Base-by-base conservation (phyloP, 2,113 vertebrate genomes). In the Geothlypis trichas region DNA sequence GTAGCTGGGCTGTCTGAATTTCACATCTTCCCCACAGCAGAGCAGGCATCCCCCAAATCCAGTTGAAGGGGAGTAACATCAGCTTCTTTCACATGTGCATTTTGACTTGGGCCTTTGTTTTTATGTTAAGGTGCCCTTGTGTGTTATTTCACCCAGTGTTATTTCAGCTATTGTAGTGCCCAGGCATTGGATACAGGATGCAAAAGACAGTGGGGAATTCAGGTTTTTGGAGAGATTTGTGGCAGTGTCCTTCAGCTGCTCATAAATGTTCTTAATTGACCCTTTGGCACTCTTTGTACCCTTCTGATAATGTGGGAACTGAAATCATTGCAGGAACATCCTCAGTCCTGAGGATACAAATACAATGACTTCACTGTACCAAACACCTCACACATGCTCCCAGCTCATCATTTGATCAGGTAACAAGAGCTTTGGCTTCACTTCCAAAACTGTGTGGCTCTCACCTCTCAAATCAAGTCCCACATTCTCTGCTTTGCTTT, bases 11-110 rank as follows among this genome's bases (percentile, higher is more conserved):
- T 39, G 28, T 54, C 37, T 51, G 69, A 84, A 78, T 84, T 87
- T 27, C 19, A 7, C 15, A 66, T 37, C 30, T 49, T 44, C 41
- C 19, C 12, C 10, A 24, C 28, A 77, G 55, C 39, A 75, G 42
- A 51, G 39, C 9, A 37, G 15, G 11, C 0, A 6, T 77, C 13
- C 17, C 24, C 33, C 65, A 78, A 54, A 58, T 37, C 24, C 55
- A 65, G 9, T 23, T 80, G 20, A 58, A 74, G 26, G 31, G 5
- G 15, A 30, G 42, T 10, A 12, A 41, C 12, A 16, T 46, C 10
- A 80, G 9, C 28, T 76, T 65, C 15, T 44, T 61, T 18, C 51
- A 39, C 31, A 13, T 0, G 0, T n/a, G 19, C 10, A 2, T 65
- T 90, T 73, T 86, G 37, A 55, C 47, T 84, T 65, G 61, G 30